Evolutionary conservation across 2,888 invertebrate species (phyloP), one percentile per base, ranked within the genome.

Genomic region (Protonemura montana): DNA sequence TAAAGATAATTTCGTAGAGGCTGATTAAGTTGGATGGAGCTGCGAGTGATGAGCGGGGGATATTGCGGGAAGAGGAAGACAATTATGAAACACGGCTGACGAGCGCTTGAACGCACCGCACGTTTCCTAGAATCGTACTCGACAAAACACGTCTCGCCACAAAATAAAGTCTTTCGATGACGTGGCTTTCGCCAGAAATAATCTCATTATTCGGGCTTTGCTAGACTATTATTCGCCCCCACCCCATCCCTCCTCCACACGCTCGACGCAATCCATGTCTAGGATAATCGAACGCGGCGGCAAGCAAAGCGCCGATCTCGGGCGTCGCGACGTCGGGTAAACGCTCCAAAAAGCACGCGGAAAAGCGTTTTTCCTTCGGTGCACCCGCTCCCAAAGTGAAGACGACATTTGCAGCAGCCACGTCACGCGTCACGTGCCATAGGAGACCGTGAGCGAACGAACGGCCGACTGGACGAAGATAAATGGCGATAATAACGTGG

Each of bases 401-500:
- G 35, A 35, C 35, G 35, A 35, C 35, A 35, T 35, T 35, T 35
- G 35, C 35, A 35, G 10, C 35, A 10, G 35, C 35, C 3, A 10
- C 35, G 35, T 35, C 35, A 10, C 10, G 59, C 59, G 21, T 2
- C 16, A 59, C 16, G 1, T 21, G 59, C 7, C 59, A 13, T 7
- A 2, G 13, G 13, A 10, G 21, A 21, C 59, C 16, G 21, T 21
- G 59, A 21, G 16, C 16, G 59, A 59, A 59, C 59, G 59, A 10
- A 59, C 59, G 59, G 59, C 59, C 59, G 7, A 26, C 13, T 10
- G 82, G 82, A 83, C 82, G 82, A 83, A 83, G 82, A 83, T 83
- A 25, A 42, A 83, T 83, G 82, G 26, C 42, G 30, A 35, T 42
- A 83, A 42, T 78, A 78, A 25, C 10, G 2, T 26, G 78, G 5